Evolutionary conservation across 2,888 invertebrate genomes (phyloP).

Genomic region (Drosophila prolongata): DNA sequence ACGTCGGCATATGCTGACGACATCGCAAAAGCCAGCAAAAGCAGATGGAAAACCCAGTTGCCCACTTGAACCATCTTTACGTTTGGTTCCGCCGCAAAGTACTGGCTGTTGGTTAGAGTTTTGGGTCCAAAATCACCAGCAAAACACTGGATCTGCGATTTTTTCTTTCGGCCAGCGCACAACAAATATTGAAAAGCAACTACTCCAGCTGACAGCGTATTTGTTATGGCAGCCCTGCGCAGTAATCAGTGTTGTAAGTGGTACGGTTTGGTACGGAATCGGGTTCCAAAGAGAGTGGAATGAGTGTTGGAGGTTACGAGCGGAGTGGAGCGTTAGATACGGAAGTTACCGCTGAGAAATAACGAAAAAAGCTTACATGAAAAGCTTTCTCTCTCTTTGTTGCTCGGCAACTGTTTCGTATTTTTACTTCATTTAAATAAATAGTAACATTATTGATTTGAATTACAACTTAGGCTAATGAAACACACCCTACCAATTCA

Average conservation of each 20-base stretch:
- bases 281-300: constrained; percentile 1
- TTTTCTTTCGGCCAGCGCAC: constrained; percentile 32
- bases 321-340: constrained; percentile 11
- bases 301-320: constrained; percentile 6
- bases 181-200: constrained; percentile 32
- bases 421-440: constrained; percentile 25
- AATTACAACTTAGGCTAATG: constrained; percentile 4
- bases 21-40: constrained; percentile 51
- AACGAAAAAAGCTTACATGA: constrained; percentile 11
- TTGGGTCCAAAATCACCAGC: neutral
- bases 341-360: constrained; percentile 10
- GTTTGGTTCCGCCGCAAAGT: neutral
- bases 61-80: constrained; percentile 8
- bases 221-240: constrained; percentile 41
- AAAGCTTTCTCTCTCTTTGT: constrained; percentile 36
- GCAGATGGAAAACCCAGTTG: constrained; percentile 9
- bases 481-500: no score
- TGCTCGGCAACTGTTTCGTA: constrained; percentile 16
- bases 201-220: constrained; percentile 58
- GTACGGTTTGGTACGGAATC: neutral
- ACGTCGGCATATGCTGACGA: constrained; percentile 71
- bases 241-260: constrained; percentile 33
- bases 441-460: constrained; percentile 47
- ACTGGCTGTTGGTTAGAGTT: neutral
- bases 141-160: constrained; percentile 20